phyloP scores from a whole-genome alignment of 2,797 vertebrate species.

The Helostoma temminkii region DNA sequence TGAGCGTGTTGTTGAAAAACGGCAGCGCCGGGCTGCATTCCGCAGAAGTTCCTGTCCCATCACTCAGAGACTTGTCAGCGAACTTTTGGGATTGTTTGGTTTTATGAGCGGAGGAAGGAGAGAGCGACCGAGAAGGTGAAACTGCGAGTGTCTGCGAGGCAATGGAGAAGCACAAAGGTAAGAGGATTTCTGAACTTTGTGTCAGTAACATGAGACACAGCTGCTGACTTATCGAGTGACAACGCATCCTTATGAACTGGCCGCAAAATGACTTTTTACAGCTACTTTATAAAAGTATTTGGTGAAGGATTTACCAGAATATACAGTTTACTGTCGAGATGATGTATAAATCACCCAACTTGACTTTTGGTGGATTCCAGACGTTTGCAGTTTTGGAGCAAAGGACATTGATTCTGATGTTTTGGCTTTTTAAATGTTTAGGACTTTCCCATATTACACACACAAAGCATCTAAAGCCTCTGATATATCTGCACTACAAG shows the following conservation, averaged over 20 bases:
- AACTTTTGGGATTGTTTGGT: conserved; percentile 51
- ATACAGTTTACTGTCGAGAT: background rate
- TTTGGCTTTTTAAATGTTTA: background rate
- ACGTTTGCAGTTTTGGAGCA: background rate
- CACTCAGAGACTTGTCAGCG: conserved; percentile 25
- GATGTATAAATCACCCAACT: background rate
- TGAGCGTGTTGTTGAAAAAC: conserved; percentile 33
- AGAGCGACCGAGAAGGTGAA: conserved; percentile 37
- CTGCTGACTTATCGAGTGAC: conserved; percentile 10
- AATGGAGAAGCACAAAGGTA: conserved; percentile 89
- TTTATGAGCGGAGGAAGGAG: conserved; percentile 56
- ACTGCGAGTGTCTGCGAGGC: conserved; percentile 38
- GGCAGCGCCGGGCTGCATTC: conserved; percentile 45
- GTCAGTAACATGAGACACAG: conserved; percentile 3
- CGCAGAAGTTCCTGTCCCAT: conserved; percentile 27
- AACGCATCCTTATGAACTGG: background rate
- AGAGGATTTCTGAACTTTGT: conserved; percentile 24
- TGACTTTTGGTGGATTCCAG: background rate
- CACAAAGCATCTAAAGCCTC: background rate
- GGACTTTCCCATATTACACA: background rate
- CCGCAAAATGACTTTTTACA: background rate
- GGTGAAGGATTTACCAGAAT: background rate
- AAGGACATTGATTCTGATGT: background rate
- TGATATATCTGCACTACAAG: background rate
- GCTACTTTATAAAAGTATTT: background rate